Evolutionary conservation across 2,888 invertebrate genomes (phyloP), one percentile per base, ranked within the genome.

Genomic region (Colostygia pectinataria): DNA sequence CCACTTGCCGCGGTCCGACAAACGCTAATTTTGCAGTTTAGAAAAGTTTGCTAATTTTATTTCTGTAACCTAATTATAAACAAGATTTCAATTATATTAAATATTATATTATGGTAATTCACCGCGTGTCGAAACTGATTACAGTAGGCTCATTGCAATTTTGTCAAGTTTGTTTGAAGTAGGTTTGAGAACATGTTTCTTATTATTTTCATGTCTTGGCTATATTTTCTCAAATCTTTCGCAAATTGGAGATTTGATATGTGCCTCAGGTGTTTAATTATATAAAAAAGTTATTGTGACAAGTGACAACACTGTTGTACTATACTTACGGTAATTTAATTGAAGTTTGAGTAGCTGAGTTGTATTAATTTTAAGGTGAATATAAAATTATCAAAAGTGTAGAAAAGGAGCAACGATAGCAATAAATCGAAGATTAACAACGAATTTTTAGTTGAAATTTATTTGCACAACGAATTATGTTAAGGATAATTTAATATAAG

Each of bases 381-480:
- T 59, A 60, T 64, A 50, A 57, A 65, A 53, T 65, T 61, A 63
- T 62, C 57, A 39, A 18, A 28, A 46, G 14, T 39, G 33, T 46
- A n/a, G n/a, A n/a, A 49, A 49, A 41, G 32, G 55, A 61, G 66
- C 72, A 81, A 80, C 74, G 78, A 77, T 67, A 75, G 73, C 71
- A 73, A 75, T 72, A 70, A 68, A 80, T 77, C 73, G 78, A 81
- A 77, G 56, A 59, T 59, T 65, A 52, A 83, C 84, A 84, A 82
- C 84, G 84, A 84, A 82, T 66, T 42, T 69, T 67, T 64, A 67
- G 61, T 71, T 63, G 59, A 63, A 64, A 63, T 70, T 78, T 65
- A 68, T 73, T 77, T 76, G 70, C 73, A 66, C 72, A 72, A 74
- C 74, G 74, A 74, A 74, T 59, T 59, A 56, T 36, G 42, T 55